Conservation (phyloP, 2,888 invertebrate genomes). For the Eupithecia subfuscata region DNA sequence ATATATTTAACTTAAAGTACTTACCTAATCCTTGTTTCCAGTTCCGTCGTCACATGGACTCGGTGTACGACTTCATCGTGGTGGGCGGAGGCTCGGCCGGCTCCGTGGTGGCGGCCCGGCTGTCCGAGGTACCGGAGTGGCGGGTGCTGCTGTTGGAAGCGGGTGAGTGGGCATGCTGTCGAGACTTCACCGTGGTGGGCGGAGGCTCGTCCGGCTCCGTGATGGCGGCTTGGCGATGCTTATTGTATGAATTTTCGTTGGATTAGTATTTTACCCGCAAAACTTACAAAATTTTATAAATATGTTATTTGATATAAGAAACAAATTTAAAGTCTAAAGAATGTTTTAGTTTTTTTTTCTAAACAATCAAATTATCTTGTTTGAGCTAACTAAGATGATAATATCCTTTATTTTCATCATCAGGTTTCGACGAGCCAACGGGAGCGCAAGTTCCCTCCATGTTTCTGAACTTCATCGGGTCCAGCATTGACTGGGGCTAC, state of each 20-base stretch:
- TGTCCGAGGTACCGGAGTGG: conserved; percentile 90
- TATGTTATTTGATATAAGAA: no score
- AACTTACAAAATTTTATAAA: no score
- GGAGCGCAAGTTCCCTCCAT: conserved; percentile 95
- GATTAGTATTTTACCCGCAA: no score
- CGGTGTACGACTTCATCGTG: conserved; percentile 90
- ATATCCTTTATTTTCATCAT: background rate
- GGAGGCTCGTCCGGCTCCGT: conserved; percentile 90
- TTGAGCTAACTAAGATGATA: no score
- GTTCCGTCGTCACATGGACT: conserved; percentile 81
- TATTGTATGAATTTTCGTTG: no score
- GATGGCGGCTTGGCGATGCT: no score
- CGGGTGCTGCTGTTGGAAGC: conserved; percentile 90
- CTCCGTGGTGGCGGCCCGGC: conserved; percentile 88
- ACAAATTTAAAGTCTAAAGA: no score
- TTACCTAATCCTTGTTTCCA: conserved; percentile 47
- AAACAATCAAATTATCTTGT: no score
- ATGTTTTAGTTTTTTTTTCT: no score
- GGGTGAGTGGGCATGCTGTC: conserved; percentile 64
- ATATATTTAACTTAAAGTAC: background rate
- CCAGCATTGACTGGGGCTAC: conserved; percentile 94
- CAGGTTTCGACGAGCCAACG: conserved; percentile 93
- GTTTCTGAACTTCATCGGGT: conserved; percentile 94
- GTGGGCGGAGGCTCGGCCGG: conserved; percentile 90
- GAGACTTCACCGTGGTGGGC: conserved; percentile 89